Conservation (phyloP, 2,797 vertebrate species). For the Poeciliopsis paucimaculata region DNA sequence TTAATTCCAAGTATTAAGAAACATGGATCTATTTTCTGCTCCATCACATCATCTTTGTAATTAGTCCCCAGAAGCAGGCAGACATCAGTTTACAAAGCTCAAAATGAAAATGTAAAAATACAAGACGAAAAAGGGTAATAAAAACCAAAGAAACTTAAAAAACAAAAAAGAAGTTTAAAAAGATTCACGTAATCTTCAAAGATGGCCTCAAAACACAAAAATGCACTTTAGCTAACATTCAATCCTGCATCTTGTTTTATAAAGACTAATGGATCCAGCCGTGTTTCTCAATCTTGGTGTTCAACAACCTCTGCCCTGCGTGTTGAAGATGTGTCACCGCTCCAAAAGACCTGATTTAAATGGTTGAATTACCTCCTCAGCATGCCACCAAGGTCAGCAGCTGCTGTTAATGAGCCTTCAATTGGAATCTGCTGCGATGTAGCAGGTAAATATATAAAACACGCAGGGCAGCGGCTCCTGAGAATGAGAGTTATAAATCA, state of each 20-base stretch:
- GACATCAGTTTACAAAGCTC: neutral
- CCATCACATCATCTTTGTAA: neutral
- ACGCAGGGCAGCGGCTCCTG: neutral
- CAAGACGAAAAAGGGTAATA: neutral
- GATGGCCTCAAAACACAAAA: neutral
- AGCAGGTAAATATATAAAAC: conserved; percentile 6
- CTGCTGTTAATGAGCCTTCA: neutral
- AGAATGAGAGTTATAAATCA: neutral
- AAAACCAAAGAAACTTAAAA: neutral
- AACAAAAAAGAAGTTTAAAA: neutral
- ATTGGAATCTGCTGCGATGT: neutral
- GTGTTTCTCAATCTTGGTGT: neutral
- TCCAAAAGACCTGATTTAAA: conserved; percentile 1
- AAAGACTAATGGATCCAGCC: neutral
- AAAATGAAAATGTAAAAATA: neutral
- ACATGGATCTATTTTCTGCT: neutral
- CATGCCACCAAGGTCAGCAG: neutral
- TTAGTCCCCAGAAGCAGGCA: neutral
- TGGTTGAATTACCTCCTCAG: neutral
- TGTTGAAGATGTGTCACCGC: neutral
- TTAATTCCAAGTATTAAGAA: neutral
- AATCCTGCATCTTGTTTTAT: neutral
- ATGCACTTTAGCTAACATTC: neutral
- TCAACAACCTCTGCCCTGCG: neutral
- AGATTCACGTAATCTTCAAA: neutral